Evolutionary conservation across 2,888 invertebrate species (phyloP).

Genomic region (Polydrusus pterygomalis): DNA sequence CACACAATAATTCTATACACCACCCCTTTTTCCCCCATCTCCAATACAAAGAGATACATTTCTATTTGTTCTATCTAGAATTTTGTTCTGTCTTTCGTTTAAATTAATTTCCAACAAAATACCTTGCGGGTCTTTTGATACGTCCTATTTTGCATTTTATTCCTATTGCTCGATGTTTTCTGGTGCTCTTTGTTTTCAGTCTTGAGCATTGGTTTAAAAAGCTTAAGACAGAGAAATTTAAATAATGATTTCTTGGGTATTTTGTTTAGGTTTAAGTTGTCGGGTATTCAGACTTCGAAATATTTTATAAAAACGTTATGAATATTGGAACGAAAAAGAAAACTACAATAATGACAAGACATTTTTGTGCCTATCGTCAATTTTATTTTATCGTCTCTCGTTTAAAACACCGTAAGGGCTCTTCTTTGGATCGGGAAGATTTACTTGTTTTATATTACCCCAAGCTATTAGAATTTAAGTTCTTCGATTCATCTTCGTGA

Average conservation of each 20-base stretch:
- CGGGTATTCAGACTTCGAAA: neutral
- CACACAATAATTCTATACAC: slow-evolving; percentile 24
- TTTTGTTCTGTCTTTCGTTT: slow-evolving; percentile 21
- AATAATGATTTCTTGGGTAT: slow-evolving; percentile 18
- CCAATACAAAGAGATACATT: slow-evolving; percentile 29
- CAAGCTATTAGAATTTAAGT: neutral
- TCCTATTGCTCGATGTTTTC: slow-evolving; percentile 18
- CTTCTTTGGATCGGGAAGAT: neutral
- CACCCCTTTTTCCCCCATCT: neutral
- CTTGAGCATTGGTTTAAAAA: neutral
- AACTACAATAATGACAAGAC: too few species aligned
- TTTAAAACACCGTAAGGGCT: neutral
- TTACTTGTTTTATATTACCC: neutral
- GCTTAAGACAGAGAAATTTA: neutral
- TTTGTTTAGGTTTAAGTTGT: neutral
- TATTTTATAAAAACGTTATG: neutral
- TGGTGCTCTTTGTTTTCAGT: neutral
- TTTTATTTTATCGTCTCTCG: neutral
- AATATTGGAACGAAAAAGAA: too few species aligned
- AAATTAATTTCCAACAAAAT: slow-evolving; percentile 39
- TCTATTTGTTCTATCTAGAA: slow-evolving; percentile 25
- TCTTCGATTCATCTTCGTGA: neutral
- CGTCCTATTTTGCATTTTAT: slow-evolving; percentile 21
- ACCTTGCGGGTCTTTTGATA: slow-evolving; percentile 22
- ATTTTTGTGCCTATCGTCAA: too few species aligned